A percentile compares a stretch with the other conserved stretches of the same genome.
phyloP scores from a whole-genome alignment of 2,797 vertebrate genomes.

The Crocodylus rhombifer region DNA sequence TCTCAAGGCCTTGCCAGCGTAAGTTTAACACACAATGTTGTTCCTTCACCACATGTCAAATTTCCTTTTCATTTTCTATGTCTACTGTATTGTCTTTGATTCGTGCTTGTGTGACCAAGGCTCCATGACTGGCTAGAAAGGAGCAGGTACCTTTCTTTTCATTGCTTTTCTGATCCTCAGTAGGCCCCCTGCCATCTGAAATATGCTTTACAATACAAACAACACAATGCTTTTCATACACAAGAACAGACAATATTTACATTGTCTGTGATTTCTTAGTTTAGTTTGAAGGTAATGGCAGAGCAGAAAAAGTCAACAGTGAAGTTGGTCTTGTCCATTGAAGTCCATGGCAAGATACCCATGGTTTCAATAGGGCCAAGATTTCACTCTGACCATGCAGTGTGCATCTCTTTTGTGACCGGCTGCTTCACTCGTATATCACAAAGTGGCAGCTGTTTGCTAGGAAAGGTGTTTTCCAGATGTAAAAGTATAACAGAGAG shows the following conservation, averaged over 20 bases:
- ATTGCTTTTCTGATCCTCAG: neutral
- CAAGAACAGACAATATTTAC: fast-evolving
- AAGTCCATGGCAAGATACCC: neutral
- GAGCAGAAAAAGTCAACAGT: neutral
- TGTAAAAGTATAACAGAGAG: neutral
- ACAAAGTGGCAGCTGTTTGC: neutral
- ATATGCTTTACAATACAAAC: too few relatives aligned
- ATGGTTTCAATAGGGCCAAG: neutral
- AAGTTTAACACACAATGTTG: conserved; percentile 40
- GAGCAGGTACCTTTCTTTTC: neutral
- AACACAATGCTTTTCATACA: neutral
- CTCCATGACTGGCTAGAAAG: neutral
- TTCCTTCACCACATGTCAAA: conserved; percentile 54
- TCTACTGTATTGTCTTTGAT: conserved; percentile 15
- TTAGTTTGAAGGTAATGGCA: neutral
- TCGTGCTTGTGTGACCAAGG: conserved; percentile 25
- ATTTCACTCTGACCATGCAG: neutral
- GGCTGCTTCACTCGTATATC: neutral
- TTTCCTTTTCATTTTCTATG: conserved; percentile 38
- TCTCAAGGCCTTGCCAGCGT: conserved; percentile 42
- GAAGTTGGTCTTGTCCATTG: neutral
- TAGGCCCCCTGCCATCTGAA: fast-evolving
- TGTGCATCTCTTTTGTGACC: neutral
- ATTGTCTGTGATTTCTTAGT: neutral
- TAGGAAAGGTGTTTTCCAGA: neutral